These are phyloP conservation scores for Vidua chalybeata DNA, from an alignment of 2,113 vertebrate species.

Conservation along the genomic window DNA sequence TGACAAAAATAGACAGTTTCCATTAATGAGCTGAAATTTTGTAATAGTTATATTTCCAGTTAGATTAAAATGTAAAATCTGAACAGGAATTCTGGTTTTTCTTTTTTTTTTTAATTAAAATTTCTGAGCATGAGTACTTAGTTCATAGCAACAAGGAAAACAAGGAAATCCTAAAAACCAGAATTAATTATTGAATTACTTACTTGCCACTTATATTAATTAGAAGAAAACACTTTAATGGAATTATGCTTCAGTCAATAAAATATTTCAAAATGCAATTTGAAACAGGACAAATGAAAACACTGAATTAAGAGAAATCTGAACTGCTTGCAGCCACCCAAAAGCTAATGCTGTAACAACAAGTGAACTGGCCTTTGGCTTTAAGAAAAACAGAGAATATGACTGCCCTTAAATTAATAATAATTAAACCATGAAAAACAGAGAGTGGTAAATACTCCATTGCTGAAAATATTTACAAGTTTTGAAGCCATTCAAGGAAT, in stretches of 20 bases:
- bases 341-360: background rate
- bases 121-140: background rate
- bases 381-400: background rate
- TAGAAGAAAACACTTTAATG: background rate
- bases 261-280: background rate
- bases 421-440: background rate
- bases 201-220: background rate
- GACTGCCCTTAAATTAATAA: background rate
- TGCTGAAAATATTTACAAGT: background rate
- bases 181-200: background rate
- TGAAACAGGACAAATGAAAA: background rate
- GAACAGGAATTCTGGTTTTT: background rate
- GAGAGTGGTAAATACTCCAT: background rate
- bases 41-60: background rate
- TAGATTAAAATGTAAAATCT: background rate
- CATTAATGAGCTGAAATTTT: background rate
- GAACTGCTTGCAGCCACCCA: background rate
- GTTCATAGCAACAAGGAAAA: background rate
- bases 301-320: conserved; percentile 1
- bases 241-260: background rate
- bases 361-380: background rate
- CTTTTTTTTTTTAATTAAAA: background rate
- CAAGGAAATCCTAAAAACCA: background rate
- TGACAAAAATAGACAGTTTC: background rate
- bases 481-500: background rate